These are phyloP conservation scores for Salminus brasiliensis DNA, from an alignment of 2,113 vertebrate species.

Conservation along the genomic window DNA sequence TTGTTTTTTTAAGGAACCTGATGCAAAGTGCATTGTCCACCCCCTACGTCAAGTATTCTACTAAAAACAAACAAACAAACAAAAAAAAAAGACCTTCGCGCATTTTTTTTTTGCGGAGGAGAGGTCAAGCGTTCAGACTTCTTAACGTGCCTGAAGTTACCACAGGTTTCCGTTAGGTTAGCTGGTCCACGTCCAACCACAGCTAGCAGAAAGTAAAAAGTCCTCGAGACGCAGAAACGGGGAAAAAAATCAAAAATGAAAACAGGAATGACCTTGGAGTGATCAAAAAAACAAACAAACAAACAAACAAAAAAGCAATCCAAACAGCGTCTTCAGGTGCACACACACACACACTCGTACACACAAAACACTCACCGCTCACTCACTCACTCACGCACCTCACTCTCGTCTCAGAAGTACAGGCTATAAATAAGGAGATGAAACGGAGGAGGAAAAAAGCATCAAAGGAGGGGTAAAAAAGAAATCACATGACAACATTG, in stretches of 20 bases:
- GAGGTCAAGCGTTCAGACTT: slow-evolving; percentile 60
- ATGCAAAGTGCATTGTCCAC: slow-evolving; percentile 78
- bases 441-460: slow-evolving; percentile 31
- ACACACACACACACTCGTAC: slow-evolving; percentile 6
- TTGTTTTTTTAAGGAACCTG: slow-evolving; percentile 67
- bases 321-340: neutral
- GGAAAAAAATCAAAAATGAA: slow-evolving; percentile 37
- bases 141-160: slow-evolving; percentile 52
- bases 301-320: too few relatives aligned
- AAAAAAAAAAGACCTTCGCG: slow-evolving; percentile 71
- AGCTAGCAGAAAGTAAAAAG: slow-evolving; percentile 53
- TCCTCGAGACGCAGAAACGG: slow-evolving; percentile 38
- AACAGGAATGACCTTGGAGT: slow-evolving; percentile 73
- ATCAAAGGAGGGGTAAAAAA: neutral
- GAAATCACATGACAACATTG: slow-evolving; percentile 48
- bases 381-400: slow-evolving; percentile 8
- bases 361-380: slow-evolving; percentile 26
- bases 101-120: slow-evolving; percentile 53
- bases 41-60: slow-evolving; percentile 44
- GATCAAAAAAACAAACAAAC: slow-evolving; percentile 66
- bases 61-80: too few relatives aligned
- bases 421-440: slow-evolving; percentile 41
- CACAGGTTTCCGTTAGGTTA: slow-evolving; percentile 47
- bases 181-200: slow-evolving; percentile 59
- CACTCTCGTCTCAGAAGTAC: slow-evolving; percentile 10